phyloP scores from a whole-genome alignment of 2,797 vertebrate species.

The Prunella strophiata region DNA sequence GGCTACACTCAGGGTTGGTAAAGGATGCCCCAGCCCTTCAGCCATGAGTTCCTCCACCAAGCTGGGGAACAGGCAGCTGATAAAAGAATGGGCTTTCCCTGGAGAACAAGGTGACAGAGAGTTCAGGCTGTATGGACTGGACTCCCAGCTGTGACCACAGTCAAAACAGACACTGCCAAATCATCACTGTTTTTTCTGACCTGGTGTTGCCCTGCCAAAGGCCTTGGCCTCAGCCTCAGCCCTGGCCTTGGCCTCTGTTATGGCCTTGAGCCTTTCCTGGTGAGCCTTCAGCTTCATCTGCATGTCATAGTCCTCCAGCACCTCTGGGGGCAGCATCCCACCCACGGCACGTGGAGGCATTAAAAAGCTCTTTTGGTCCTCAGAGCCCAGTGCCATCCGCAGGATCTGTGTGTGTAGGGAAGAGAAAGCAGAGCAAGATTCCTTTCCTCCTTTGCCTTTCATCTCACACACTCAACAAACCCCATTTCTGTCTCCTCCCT shows the following conservation, averaged over 20 bases:
- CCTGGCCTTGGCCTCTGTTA: neutral
- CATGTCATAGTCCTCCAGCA: constrained; percentile 83
- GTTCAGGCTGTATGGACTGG: neutral
- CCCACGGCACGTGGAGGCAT: constrained; percentile 83
- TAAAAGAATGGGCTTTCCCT: neutral
- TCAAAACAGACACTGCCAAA: neutral
- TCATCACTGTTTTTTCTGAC: constrained; percentile 53
- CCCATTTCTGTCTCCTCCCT: neutral
- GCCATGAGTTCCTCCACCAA: neutral
- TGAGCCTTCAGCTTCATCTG: constrained; percentile 66
- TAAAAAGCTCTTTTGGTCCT: constrained; percentile 76
- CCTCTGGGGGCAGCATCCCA: constrained; percentile 82
- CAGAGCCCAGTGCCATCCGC: constrained; percentile 74
- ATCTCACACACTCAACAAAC: neutral
- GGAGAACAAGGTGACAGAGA: neutral
- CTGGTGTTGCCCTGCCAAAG: neutral
- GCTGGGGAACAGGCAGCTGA: neutral
- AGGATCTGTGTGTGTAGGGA: constrained; percentile 76
- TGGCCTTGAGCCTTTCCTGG: neutral
- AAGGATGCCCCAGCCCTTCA: neutral
- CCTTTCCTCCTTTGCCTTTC: rapidly evolving
- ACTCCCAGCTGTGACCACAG: neutral
- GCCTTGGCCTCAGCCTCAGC: too few species aligned
- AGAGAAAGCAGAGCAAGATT: neutral
- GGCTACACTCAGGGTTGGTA: neutral